Conservation (phyloP, 2,888 invertebrate genomes). For the Plagiodera versicolora region DNA sequence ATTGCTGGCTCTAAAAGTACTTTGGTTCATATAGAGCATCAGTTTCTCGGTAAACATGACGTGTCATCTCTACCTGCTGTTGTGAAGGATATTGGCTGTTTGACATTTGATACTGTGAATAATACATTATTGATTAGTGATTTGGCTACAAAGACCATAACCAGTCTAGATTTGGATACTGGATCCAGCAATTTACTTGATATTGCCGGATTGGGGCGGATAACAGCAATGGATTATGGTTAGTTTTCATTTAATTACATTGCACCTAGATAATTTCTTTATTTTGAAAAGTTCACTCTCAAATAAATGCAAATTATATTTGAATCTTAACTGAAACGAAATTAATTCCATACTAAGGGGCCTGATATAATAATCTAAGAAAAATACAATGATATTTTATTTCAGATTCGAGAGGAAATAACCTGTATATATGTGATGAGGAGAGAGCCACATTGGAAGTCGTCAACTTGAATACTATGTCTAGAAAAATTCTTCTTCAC, state of each 20-base stretch:
- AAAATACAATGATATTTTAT: constrained; percentile 27
- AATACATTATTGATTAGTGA: constrained; percentile 61
- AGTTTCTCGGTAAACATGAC: constrained; percentile 67
- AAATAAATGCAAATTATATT: no score
- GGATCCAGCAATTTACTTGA: constrained; percentile 46
- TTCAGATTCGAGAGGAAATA: constrained; percentile 70
- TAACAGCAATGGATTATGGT: constrained; percentile 65
- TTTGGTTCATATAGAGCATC: constrained; percentile 66
- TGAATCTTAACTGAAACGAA: no score
- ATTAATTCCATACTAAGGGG: no score
- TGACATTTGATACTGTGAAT: constrained; percentile 66
- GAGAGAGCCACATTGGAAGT: constrained; percentile 66
- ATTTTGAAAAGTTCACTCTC: no score
- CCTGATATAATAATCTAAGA: no score
- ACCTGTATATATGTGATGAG: constrained; percentile 73
- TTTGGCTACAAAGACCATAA: constrained; percentile 54
- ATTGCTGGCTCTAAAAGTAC: constrained; percentile 62
- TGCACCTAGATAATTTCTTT: neutral
- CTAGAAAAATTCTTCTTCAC: constrained; percentile 63
- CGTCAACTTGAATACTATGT: constrained; percentile 62
- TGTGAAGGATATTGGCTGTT: constrained; percentile 63
- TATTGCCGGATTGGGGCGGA: constrained; percentile 54
- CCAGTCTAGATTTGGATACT: constrained; percentile 51
- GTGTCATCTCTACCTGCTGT: constrained; percentile 50
- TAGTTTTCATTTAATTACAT: constrained; percentile 32